phyloP scores from a whole-genome alignment of 64 coral and sea anemone genomes.

The Actinia tenebrosa region DNA sequence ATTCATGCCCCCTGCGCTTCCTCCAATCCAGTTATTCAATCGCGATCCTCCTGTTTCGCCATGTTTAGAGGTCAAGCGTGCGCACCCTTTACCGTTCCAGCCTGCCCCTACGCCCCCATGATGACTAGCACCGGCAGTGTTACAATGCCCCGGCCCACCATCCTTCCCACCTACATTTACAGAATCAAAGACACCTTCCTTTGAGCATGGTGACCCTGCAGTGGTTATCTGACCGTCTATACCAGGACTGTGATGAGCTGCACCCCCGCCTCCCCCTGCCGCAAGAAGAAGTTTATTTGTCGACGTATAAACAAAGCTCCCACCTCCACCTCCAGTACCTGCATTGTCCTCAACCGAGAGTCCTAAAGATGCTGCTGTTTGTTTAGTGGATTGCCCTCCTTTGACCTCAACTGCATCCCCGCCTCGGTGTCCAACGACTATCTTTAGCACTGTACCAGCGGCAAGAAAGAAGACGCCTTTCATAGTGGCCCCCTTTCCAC shows the following conservation, averaged over 20 bases:
- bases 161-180: slow-evolving; percentile 11
- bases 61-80: neutral
- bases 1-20: slow-evolving; percentile 35
- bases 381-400: slow-evolving; percentile 26
- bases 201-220: slow-evolving; percentile 20
- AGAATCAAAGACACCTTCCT: slow-evolving; percentile 9
- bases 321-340: slow-evolving; percentile 49
- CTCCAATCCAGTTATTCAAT: slow-evolving; percentile 23
- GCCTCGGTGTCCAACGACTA: slow-evolving; percentile 39
- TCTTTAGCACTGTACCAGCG: slow-evolving; percentile 37
- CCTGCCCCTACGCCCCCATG: slow-evolving; percentile 48
- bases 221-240: slow-evolving; percentile 24
- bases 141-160: slow-evolving; percentile 38
- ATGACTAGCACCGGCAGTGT: neutral
- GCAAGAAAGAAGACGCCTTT: slow-evolving; percentile 26
- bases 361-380: slow-evolving; percentile 37
- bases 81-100: slow-evolving; percentile 17
- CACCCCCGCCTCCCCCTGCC: slow-evolving; percentile 14
- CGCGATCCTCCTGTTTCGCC: slow-evolving; percentile 30
- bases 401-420: slow-evolving; percentile 55
- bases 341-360: slow-evolving; percentile 54
- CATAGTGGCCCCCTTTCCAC: slow-evolving; percentile 46
- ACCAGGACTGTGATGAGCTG: neutral
- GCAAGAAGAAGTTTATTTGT: neutral
- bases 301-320: slow-evolving; percentile 37